Conservation (phyloP, 2,797 vertebrate genomes). For the Adrianichthys oophorus region DNA sequence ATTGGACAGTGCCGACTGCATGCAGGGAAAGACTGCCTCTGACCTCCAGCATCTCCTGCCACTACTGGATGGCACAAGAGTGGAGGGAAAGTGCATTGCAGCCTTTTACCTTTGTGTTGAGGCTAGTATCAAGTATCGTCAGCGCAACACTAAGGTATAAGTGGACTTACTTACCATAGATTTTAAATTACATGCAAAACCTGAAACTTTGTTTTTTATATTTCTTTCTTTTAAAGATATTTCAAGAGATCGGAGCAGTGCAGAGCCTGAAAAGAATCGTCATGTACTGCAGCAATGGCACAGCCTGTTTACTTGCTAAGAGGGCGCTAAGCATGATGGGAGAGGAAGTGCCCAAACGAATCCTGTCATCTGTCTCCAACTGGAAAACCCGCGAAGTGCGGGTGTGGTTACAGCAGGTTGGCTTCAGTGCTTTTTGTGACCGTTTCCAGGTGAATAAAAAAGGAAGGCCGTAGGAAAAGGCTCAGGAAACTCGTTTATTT, state of each 20-base stretch:
- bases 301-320: conserved; percentile 87
- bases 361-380: conserved; percentile 89
- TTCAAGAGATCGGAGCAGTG: conserved; percentile 93
- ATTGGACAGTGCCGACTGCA: conserved; percentile 86
- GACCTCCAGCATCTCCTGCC: conserved; percentile 92
- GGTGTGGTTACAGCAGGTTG: conserved; percentile 94
- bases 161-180: not conserved
- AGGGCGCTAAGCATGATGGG: conserved; percentile 86
- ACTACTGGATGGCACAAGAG: conserved; percentile 88
- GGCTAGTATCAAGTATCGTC: conserved; percentile 90
- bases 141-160: conserved; percentile 91
- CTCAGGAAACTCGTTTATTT: not conserved
- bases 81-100: conserved; percentile 95
- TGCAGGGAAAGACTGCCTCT: conserved; percentile 88
- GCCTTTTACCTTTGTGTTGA: conserved; percentile 94
- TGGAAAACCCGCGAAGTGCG: conserved; percentile 95
- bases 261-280: conserved; percentile 94
- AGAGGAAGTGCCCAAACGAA: conserved; percentile 88
- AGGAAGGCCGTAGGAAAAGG: not conserved
- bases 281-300: conserved; percentile 92
- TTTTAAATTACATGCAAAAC: not conserved
- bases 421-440: conserved; percentile 85
- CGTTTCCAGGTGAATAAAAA: conserved; percentile 84
- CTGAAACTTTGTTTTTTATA: conserved; percentile 1
- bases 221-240: conserved; percentile 78